Conservation (phyloP, 2,797 vertebrate genomes). For the Tamandua tetradactyla region DNA sequence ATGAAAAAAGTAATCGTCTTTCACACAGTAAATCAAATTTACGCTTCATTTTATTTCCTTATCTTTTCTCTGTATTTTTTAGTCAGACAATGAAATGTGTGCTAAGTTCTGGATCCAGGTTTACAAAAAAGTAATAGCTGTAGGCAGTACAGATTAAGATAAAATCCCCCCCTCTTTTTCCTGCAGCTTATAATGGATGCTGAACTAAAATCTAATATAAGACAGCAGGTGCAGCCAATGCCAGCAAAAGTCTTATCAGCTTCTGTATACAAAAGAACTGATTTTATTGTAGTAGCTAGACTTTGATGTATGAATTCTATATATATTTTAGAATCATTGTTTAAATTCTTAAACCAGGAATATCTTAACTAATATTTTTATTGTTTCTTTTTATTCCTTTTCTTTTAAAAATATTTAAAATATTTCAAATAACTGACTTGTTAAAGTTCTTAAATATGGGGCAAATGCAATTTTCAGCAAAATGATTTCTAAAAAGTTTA, state of each 20-base stretch:
- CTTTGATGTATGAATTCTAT: slow-evolving; percentile 41
- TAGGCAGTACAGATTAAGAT: neutral
- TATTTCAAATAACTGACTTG: neutral
- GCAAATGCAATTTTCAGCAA: neutral
- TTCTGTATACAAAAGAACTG: neutral
- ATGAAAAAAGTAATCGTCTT: slow-evolving; percentile 33
- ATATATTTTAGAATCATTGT: slow-evolving; percentile 44
- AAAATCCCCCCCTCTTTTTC: slow-evolving; percentile 11
- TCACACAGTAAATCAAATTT: slow-evolving; percentile 53
- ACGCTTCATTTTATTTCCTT: slow-evolving; percentile 35
- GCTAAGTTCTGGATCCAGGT: neutral
- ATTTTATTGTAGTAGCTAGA: slow-evolving; percentile 13
- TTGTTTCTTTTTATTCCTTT: neutral
- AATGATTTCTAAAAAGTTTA: neutral
- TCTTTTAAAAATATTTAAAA: neutral
- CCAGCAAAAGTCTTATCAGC: slow-evolving; percentile 28
- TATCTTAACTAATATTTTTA: too few relatives aligned
- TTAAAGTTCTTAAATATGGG: neutral
- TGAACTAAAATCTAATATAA: slow-evolving; percentile 13
- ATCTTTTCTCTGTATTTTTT: neutral
- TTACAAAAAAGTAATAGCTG: slow-evolving; percentile 17
- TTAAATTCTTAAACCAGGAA: too few relatives aligned
- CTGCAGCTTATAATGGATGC: neutral
- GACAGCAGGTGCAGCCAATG: neutral
- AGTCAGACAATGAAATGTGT: neutral